Conservation (phyloP, 2,113 vertebrate genomes). For the Cyphomyrus plagiostoma region DNA sequence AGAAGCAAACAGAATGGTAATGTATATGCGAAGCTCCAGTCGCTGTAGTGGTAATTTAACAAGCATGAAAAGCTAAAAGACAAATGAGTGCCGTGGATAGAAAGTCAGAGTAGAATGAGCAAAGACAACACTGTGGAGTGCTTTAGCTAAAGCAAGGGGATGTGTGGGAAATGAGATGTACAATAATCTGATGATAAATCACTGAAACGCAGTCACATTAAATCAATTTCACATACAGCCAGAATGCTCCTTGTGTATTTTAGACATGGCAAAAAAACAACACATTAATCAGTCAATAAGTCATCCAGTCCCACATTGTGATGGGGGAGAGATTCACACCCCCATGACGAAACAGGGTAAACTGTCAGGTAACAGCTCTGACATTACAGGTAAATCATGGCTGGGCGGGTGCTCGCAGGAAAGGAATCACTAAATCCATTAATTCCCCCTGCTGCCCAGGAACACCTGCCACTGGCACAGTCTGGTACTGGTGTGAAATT, state of each 20-base stretch:
- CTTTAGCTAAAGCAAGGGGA: neutral
- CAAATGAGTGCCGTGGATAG: neutral
- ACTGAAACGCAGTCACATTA: neutral
- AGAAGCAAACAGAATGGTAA: neutral
- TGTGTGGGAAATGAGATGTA: neutral
- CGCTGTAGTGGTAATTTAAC: neutral
- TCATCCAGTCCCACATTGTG: neutral
- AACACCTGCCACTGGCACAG: neutral
- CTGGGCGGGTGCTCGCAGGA: neutral
- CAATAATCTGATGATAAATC: neutral
- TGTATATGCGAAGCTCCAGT: neutral
- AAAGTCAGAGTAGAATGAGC: neutral
- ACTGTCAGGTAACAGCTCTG: neutral
- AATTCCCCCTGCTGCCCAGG: neutral
- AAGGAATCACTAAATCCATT: neutral
- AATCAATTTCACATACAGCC: neutral
- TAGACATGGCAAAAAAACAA: neutral
- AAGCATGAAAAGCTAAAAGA: neutral
- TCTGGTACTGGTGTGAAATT: neutral
- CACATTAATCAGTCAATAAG: neutral
- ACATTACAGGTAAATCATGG: neutral
- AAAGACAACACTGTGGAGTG: neutral
- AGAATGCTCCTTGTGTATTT: neutral
- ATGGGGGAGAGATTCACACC: neutral
- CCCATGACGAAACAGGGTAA: neutral